Base-by-base conservation (phyloP, 2,888 invertebrate species). In the Eustalomyia histrio region DNA sequence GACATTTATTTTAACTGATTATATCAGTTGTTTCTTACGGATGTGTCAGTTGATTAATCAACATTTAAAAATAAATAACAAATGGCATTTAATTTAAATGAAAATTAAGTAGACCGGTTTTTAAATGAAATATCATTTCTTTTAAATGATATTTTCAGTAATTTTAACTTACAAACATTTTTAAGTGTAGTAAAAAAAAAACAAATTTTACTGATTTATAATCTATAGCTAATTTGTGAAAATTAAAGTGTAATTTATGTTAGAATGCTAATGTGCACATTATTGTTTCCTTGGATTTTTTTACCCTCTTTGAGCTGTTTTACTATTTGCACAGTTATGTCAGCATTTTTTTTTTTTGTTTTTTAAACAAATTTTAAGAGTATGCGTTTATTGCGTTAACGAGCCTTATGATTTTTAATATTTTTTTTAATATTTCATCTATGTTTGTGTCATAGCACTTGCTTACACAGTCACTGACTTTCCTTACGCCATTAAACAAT, bases 241-340 rank as follows among this genome's bases (percentile, higher is more conserved):
- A 88, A 87, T 88, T 88, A 88, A 87, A 88, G 85, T 86, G 86
- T 86, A 89, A 89, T 89, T 89, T 89, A 89, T 88, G 87, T 85
- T 86, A 85, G 83, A 84, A 83, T 76, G 85, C 83, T 64, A 47
- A 35, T 69, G 60, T 74, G 79, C 57, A 74, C 74, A 64, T 68
- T 29, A 64, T 61, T 74, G 53, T 71, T 73, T 63, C 57, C 33
- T 57, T 33, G n/a, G 16, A 1, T n/a, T n/a, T 39, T 71, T 65
- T 52, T 53, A 35, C 33, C 24, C 24, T 72, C 47, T 21, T 29
- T 57, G 6, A 33, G n/a, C 3, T 60, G 16, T 64, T 35, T 14
- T 53, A 35, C 18, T 72, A 63, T 53, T 74, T 67, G 16, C 50
- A 29, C 39, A 73, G 52, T 64, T 43, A 73, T 39, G 61, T 63